Conservation (phyloP, 2,113 vertebrate species). For the Nematolebias whitei region DNA sequence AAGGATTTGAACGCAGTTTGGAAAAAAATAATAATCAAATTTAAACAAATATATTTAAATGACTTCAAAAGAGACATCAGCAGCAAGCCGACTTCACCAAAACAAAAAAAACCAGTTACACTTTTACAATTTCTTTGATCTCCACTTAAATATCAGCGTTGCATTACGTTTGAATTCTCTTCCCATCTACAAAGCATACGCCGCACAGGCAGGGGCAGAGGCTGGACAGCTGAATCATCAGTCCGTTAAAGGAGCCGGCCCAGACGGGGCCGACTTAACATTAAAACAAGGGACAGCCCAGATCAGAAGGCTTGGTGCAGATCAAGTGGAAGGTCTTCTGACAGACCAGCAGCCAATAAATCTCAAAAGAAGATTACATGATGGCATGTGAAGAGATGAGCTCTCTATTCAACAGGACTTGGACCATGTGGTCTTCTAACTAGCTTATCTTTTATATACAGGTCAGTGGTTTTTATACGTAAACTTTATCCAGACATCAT, state of each 20-base stretch:
- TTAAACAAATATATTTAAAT: too few species aligned
- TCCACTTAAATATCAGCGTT: conserved; percentile 27
- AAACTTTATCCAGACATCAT: neutral
- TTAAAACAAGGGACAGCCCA: conserved; percentile 61
- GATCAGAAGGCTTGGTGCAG: conserved; percentile 38
- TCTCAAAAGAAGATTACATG: conserved; percentile 34
- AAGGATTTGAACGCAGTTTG: too few species aligned
- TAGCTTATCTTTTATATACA: too few species aligned
- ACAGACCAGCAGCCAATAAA: conserved; percentile 36
- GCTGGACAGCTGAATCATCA: conserved; percentile 61
- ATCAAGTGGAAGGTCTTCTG: conserved; percentile 62
- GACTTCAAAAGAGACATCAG: neutral
- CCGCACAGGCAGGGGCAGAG: conserved; percentile 1
- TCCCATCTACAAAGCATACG: conserved; percentile 48
- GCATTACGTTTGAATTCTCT: conserved; percentile 36
- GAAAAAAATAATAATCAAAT: too few species aligned
- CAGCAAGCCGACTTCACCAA: neutral
- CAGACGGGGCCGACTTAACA: conserved; percentile 48
- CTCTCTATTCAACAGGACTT: neutral
- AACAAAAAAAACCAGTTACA: neutral
- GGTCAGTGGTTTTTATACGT: too few species aligned
- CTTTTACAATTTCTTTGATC: conserved; percentile 20
- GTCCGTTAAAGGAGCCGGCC: conserved; percentile 33
- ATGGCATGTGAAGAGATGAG: conserved; percentile 32
- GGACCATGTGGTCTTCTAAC: too few species aligned